These are phyloP conservation scores for Dicerorhinus sumatrensis DNA, from an alignment of 2,113 vertebrate species.

Conservation along the genomic window DNA sequence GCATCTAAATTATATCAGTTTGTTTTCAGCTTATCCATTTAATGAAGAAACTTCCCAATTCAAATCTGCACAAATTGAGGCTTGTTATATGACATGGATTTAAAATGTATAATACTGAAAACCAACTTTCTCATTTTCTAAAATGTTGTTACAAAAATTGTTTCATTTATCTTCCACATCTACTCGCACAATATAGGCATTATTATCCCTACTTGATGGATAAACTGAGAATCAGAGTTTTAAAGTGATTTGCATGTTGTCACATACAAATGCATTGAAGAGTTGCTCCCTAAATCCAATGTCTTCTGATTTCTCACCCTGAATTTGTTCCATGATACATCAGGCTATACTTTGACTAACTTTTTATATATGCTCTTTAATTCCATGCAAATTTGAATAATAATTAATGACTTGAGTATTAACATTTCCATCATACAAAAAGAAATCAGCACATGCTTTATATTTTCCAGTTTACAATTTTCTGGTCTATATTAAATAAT, in stretches of 20 bases:
- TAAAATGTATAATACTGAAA: background rate
- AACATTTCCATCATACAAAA: background rate
- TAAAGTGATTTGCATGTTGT: background rate
- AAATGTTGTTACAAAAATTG: background rate
- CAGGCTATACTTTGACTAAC: background rate
- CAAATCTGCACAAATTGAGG: background rate
- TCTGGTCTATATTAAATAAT: background rate
- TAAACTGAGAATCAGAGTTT: background rate
- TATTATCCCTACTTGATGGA: background rate
- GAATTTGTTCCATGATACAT: background rate
- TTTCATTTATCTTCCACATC: background rate
- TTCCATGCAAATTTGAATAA: conserved; percentile 28
- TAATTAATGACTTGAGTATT: background rate
- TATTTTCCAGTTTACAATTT: background rate
- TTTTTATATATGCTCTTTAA: background rate
- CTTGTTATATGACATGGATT: background rate
- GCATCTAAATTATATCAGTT: background rate
- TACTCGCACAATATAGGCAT: background rate
- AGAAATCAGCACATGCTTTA: background rate
- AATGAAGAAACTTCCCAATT: conserved; percentile 3
- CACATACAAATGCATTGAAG: background rate
- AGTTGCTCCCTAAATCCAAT: background rate
- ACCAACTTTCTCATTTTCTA: background rate
- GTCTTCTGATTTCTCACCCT: background rate
- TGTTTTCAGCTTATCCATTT: conserved; percentile 21